Conservation (phyloP, 2,888 invertebrate species). For the Diabrotica balteata region DNA sequence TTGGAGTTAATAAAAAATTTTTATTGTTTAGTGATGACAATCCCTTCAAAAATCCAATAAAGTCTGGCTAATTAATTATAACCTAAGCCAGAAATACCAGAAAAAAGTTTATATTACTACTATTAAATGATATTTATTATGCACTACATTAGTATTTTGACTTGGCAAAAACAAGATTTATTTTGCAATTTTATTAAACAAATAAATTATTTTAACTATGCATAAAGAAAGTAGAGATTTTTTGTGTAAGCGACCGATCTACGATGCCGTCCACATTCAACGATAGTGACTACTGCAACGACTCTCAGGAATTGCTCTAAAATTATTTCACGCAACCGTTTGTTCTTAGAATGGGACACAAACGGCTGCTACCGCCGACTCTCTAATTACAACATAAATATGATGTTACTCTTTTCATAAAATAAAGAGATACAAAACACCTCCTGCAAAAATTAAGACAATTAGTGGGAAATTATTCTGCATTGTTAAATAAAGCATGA, state of each 20-base stretch:
- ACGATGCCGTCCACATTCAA: constrained; percentile 26
- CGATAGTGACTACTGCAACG: constrained; percentile 52
- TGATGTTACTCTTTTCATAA: constrained; percentile 35
- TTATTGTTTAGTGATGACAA: no score
- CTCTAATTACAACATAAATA: constrained; percentile 50
- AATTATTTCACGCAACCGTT: constrained; percentile 54
- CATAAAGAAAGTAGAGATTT: not conserved
- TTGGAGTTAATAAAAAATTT: no score
- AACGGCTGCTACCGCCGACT: constrained; percentile 39
- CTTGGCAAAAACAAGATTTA: no score
- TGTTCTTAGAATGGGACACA: constrained; percentile 42
- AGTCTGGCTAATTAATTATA: no score
- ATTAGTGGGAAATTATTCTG: not conserved
- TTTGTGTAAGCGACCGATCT: constrained; percentile 21
- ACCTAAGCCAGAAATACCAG: no score
- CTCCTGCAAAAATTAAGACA: constrained; percentile 6
- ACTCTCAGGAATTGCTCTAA: constrained; percentile 54
- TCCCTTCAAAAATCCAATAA: no score
- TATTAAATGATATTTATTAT: no score
- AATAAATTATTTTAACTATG: no score
- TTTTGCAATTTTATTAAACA: no score
- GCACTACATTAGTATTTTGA: no score
- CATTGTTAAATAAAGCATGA: no score
- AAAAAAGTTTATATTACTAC: no score
- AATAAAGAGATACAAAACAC: constrained; percentile 29